Evolutionary conservation across 1,140 invertebrate genomes (phyloP), one percentile per base, ranked within the genome.

Genomic region (Drusus annulatus): DNA sequence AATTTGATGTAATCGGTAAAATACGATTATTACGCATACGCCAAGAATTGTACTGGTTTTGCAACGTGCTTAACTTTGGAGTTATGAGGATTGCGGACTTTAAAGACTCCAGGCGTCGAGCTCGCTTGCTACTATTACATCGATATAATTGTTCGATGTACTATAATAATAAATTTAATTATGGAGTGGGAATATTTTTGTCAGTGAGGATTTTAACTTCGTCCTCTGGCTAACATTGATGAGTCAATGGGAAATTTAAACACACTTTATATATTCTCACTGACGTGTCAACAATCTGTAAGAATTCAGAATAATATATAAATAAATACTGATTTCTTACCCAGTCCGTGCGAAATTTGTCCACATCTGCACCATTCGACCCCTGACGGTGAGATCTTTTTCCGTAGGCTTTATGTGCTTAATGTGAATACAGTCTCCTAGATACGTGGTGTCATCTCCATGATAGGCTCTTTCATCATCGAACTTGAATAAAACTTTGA

Each of bases 321-420:
- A 56, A 19, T 56, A 56, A 17, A 21, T 58, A n/a, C 25, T 28
- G 25, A 8, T 56, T 36, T 36, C 63, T 74, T 51, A 90, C 90
- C 89, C 87, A 84, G 83, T 87, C 85, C 87, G 89, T 17, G 89
- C 89, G 80, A 91, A 91, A 77, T 90, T 89, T 1, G 89, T 88
- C 90, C 90, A 91, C 87, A 91, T 86, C n/a, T 83, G 76, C 8
- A 86, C 86, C 82, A 91, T 87, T 79, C 86, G 86, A 23, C 89
- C 79, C 58, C 83, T 80, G 0, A 90, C 86, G 3, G 85, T 19
- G 65, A 83, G 83, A 79, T 90, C 89, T 5, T 84, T 84, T 2
- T 86, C 86, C 36, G 86, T 84, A 10, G 87, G 51, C 45, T 19
- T 15, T 2, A 84, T 58, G 1, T 76, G 82, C 17, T 76, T 80